phyloP scores from a whole-genome alignment of 2,113 vertebrate species.

The Aix galericulata region DNA sequence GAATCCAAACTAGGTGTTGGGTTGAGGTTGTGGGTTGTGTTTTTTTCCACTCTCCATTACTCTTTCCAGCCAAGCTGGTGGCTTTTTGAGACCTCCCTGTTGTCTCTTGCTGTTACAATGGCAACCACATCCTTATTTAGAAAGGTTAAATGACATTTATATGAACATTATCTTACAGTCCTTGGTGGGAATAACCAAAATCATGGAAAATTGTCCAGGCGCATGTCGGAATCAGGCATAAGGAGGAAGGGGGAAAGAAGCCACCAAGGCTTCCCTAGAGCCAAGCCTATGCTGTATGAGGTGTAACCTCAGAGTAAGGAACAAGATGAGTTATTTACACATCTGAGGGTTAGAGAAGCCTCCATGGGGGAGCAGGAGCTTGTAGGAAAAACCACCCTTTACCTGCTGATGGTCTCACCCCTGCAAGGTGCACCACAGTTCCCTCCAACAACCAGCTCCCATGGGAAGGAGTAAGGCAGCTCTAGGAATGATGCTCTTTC shows the following conservation, averaged over 20 bases:
- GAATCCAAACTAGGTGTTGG: neutral
- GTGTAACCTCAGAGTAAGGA: neutral
- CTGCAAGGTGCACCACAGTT: neutral
- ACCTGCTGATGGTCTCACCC: neutral
- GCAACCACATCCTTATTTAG: neutral
- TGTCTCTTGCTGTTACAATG: neutral
- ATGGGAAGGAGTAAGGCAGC: neutral
- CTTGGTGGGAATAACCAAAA: neutral
- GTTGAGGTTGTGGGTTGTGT: neutral
- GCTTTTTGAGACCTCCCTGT: neutral
- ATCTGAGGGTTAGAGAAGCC: neutral
- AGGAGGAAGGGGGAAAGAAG: neutral
- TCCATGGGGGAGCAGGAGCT: neutral
- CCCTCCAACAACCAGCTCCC: neutral
- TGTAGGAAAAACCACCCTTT: neutral
- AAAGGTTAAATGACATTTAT: neutral
- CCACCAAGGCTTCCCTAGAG: neutral
- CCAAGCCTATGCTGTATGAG: fast-evolving
- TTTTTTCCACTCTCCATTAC: neutral
- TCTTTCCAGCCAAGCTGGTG: neutral
- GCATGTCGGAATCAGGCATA: neutral
- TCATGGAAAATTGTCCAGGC: neutral
- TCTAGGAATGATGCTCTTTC: neutral
- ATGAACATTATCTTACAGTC: neutral
- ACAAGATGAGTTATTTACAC: neutral